These are phyloP conservation scores for Yponomeuta evonymella DNA, from an alignment of 2,888 invertebrate species.

Conservation along the genomic window DNA sequence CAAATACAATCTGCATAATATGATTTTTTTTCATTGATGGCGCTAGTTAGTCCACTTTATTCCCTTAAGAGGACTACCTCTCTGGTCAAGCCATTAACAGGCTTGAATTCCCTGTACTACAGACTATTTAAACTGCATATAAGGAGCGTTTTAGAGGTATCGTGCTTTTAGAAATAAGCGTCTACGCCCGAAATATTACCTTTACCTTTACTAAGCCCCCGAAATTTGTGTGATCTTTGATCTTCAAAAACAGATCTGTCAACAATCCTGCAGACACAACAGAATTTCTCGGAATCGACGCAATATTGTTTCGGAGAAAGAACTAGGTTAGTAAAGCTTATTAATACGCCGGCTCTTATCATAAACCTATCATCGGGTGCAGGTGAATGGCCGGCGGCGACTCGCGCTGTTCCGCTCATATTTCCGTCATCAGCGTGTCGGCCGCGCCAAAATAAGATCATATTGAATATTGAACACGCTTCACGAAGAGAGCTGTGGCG, in stretches of 20 bases:
- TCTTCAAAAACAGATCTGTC: not conserved
- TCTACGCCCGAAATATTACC: no score
- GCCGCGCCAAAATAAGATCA: constrained; percentile 73
- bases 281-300: not conserved
- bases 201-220: no score
- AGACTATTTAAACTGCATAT: no score
- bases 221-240: no score
- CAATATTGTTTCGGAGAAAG: constrained; percentile 25
- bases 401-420: constrained; percentile 61
- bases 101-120: no score
- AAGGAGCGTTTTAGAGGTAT: no score
- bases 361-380: constrained; percentile 65
- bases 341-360: constrained; percentile 51
- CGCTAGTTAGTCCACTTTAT: no score
- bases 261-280: not conserved
- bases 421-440: constrained; percentile 64
- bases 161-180: no score
- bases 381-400: constrained; percentile 64
- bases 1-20: no score
- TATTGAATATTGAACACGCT: constrained; percentile 11
- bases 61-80: no score
- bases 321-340: constrained; percentile 54
- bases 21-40: no score
- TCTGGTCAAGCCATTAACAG: no score
- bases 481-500: not conserved